Percentiles rank a stretch among this genome's conserved stretches.
Evolutionary conservation across 2,113 vertebrate genomes (phyloP).

Genomic region (Tringa solitaria): DNA sequence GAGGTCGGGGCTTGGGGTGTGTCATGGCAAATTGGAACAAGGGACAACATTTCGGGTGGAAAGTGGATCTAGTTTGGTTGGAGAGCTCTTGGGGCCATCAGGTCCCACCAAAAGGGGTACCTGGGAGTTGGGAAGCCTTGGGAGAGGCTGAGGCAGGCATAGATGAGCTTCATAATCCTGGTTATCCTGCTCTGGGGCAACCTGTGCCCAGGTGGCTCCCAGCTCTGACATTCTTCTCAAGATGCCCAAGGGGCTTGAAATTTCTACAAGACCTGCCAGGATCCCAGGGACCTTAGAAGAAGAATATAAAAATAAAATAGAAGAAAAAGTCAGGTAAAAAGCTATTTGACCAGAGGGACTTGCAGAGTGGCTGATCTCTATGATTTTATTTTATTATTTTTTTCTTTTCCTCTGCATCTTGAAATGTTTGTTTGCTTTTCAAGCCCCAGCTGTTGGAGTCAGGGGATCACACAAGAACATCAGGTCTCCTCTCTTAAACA

Average conservation of each 20-base stretch:
- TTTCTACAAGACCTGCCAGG: neutral
- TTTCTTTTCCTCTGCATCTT: neutral
- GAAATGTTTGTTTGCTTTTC: conserved; percentile 13
- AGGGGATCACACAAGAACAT: conserved; percentile 31
- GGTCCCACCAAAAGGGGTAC: neutral
- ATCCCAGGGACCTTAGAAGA: neutral
- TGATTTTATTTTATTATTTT: neutral
- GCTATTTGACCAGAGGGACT: neutral
- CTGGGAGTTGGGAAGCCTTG: neutral
- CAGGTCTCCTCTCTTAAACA: conserved; percentile 37
- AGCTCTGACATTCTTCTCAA: rapidly evolving
- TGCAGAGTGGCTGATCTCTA: neutral
- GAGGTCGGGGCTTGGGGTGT: neutral
- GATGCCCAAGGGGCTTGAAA: neutral
- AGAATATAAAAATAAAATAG: too few species aligned
- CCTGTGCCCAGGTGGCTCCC: neutral
- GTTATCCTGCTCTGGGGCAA: neutral
- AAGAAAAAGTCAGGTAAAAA: neutral
- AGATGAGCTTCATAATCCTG: neutral
- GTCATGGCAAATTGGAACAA: neutral
- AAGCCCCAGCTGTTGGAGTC: conserved; percentile 30
- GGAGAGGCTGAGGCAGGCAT: neutral
- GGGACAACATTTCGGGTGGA: neutral
- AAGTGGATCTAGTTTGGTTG: neutral
- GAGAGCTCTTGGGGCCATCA: neutral